Conservation (phyloP, 2,888 invertebrate genomes). For the Pedicia rivosa region DNA sequence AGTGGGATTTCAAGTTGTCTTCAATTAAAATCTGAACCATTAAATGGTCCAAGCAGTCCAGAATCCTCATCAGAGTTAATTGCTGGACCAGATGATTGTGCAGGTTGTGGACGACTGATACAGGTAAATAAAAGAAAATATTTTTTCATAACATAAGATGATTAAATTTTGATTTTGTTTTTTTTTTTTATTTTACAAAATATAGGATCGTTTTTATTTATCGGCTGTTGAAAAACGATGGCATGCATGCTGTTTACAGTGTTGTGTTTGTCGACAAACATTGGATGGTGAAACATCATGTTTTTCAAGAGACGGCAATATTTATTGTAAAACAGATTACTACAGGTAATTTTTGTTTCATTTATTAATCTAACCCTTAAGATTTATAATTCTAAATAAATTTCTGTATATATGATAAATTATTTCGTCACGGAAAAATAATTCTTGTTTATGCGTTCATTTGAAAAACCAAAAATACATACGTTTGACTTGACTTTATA, state of each 20-base stretch:
- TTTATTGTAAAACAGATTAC: constrained; percentile 94
- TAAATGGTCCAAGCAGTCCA: constrained; percentile 29
- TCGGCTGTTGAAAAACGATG: constrained; percentile 84
- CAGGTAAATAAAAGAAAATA: constrained; percentile 25
- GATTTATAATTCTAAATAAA: too few species aligned
- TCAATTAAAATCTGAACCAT: constrained; percentile 30
- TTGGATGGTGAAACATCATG: constrained; percentile 85
- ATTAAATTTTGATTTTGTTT: neutral
- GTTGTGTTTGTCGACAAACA: constrained; percentile 77
- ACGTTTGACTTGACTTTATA: too few species aligned
- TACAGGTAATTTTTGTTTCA: constrained; percentile 64
- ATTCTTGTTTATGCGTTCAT: too few species aligned
- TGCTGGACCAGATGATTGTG: constrained; percentile 41
- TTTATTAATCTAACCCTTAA: too few species aligned
- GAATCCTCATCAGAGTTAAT: constrained; percentile 28
- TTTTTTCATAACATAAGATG: constrained; percentile 3
- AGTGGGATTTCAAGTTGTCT: constrained; percentile 25
- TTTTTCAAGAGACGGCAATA: constrained; percentile 82
- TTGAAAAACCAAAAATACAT: too few species aligned
- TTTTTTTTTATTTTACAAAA: constrained; percentile 2
- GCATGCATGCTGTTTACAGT: constrained; percentile 84
- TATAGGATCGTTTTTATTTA: constrained; percentile 71
- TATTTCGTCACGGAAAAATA: too few species aligned
- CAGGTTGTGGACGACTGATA: constrained; percentile 77
- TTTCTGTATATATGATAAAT: too few species aligned